Conservation (phyloP, 2,113 vertebrate genomes). For the Halcyon malimbica region DNA sequence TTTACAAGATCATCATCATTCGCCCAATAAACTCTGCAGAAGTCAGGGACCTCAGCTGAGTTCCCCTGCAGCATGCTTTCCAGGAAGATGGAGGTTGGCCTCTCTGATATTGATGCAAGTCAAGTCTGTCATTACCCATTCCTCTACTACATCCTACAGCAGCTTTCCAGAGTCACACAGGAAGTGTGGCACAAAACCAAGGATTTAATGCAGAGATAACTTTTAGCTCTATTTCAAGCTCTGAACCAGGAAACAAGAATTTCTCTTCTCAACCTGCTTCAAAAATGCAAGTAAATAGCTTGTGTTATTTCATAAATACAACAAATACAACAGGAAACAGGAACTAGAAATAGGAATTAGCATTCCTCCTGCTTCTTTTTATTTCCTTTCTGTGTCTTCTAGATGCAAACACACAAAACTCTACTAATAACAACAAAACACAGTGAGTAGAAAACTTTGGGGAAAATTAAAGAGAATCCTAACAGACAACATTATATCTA, state of each 20-base stretch:
- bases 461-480: neutral
- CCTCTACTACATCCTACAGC: neutral
- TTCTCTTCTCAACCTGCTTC: neutral
- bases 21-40: neutral
- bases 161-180: neutral
- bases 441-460: neutral
- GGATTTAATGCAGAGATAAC: neutral
- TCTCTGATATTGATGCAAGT: neutral
- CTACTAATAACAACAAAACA: neutral
- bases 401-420: neutral
- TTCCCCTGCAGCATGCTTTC: fast-evolving
- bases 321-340: neutral
- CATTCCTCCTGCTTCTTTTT: neutral
- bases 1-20: neutral
- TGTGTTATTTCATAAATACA: neutral
- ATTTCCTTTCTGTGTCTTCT: neutral
- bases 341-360: neutral
- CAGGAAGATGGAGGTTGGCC: neutral
- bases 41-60: neutral
- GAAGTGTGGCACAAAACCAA: neutral
- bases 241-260: neutral
- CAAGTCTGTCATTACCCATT: neutral
- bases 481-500: neutral
- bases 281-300: neutral
- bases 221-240: neutral